Evolutionary conservation across 2,888 invertebrate species (phyloP).

Genomic region (Lasioglossum vierecki): DNA sequence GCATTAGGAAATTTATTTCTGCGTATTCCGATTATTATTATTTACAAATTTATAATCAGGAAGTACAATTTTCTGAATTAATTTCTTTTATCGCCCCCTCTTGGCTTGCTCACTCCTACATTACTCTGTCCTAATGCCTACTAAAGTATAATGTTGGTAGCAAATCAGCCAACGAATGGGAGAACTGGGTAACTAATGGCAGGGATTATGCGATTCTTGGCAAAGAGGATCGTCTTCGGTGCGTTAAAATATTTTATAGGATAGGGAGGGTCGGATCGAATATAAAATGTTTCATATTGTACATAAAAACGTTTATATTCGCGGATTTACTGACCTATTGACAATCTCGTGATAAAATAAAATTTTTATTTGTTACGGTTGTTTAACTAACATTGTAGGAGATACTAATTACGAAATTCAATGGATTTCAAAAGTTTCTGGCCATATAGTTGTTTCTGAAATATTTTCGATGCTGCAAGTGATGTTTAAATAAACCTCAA

Average conservation of each 20-base stretch:
- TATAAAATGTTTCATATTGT: neutral
- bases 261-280: neutral
- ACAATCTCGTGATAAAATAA: neutral
- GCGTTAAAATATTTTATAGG: constrained; percentile 6
- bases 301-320: neutral
- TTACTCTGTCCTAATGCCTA: neutral
- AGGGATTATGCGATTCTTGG: neutral
- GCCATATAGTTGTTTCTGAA: too few species aligned
- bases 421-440: too few species aligned
- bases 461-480: too few species aligned
- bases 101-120: neutral
- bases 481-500: too few species aligned
- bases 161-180: constrained; percentile 1
- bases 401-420: too few species aligned
- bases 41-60: too few species aligned
- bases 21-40: too few species aligned
- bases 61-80: too few species aligned
- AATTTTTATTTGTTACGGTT: too few species aligned
- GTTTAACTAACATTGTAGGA: too few species aligned
- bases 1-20: too few species aligned
- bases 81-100: neutral
- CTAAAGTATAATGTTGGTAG: neutral
- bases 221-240: neutral
- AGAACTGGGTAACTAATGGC: neutral
- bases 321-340: neutral